Conservation (phyloP, 2,113 vertebrate species). For the Xiphophorus hellerii region DNA sequence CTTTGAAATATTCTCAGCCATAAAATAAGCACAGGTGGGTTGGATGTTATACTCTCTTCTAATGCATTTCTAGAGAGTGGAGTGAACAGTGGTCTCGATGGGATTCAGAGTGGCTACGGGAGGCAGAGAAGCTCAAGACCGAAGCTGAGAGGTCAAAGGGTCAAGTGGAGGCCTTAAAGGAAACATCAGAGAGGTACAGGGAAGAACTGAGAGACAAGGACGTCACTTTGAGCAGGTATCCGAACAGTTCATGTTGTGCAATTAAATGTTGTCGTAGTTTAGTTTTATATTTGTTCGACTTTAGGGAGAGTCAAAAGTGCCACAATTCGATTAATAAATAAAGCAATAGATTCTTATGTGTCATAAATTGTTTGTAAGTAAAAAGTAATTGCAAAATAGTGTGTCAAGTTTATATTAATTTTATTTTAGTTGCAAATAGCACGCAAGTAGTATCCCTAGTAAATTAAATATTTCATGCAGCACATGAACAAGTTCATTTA, state of each 20-base stretch:
- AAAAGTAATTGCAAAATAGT: too few species aligned
- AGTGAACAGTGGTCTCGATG: constrained; percentile 39
- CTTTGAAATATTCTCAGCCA: not conserved
- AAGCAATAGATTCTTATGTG: too few species aligned
- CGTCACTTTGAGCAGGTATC: constrained; percentile 69
- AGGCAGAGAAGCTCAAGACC: constrained; percentile 61
- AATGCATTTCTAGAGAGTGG: constrained; percentile 59
- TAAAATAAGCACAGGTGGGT: not conserved
- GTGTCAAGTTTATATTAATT: too few species aligned
- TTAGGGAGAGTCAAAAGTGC: not conserved
- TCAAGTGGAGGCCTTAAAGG: constrained; percentile 73
- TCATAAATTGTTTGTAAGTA: too few species aligned
- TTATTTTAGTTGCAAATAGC: too few species aligned
- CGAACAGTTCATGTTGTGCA: not conserved
- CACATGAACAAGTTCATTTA: not conserved
- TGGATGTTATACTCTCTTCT: not conserved
- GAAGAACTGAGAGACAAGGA: constrained; percentile 73
- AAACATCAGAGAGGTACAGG: constrained; percentile 51
- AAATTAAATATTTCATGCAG: not conserved
- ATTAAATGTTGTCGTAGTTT: not conserved
- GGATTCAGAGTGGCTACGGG: constrained; percentile 63
- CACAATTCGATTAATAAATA: too few species aligned
- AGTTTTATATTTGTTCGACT: not conserved
- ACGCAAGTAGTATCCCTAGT: too few species aligned
- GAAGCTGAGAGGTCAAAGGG: constrained; percentile 73